A percentile compares a stretch with the other conserved stretches of the same genome.
Conservation (phyloP, 2,888 invertebrate genomes). For the Ormyrus thymus region DNA sequence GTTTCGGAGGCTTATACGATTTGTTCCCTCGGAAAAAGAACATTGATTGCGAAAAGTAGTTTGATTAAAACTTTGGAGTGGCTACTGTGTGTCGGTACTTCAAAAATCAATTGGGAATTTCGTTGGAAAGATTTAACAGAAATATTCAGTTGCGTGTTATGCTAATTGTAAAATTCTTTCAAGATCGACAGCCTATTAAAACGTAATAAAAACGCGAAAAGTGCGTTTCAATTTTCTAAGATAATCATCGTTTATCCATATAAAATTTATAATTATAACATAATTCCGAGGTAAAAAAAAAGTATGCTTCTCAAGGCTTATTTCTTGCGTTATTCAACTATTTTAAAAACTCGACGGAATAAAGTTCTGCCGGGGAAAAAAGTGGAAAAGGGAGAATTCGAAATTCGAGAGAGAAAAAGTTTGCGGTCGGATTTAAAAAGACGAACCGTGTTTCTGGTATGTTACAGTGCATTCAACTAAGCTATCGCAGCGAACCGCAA, state of each 20-base stretch:
- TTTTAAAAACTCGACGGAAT: background rate
- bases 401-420: conserved; percentile 4
- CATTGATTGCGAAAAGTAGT: conserved; percentile 15
- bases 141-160: background rate
- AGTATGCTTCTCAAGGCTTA: background rate
- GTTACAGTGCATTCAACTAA: conserved; percentile 1
- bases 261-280: background rate
- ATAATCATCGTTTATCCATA: background rate
- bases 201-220: background rate
- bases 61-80: background rate
- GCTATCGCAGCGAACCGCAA: conserved; percentile 3
- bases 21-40: conserved; percentile 7
- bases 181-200: background rate
- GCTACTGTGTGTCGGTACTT: background rate
- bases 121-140: background rate
- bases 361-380: background rate
- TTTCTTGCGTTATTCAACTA: background rate
- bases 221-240: background rate
- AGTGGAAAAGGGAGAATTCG: background rate
- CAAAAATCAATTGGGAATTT: background rate
- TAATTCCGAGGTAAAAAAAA: background rate
- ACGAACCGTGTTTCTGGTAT: background rate
- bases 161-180: background rate
- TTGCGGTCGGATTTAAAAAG: conserved; percentile 5
- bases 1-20: conserved; percentile 29